These are phyloP conservation scores for Tangara arthus DNA, from an alignment of 2,797 vertebrate species.

Conservation along the genomic window DNA sequence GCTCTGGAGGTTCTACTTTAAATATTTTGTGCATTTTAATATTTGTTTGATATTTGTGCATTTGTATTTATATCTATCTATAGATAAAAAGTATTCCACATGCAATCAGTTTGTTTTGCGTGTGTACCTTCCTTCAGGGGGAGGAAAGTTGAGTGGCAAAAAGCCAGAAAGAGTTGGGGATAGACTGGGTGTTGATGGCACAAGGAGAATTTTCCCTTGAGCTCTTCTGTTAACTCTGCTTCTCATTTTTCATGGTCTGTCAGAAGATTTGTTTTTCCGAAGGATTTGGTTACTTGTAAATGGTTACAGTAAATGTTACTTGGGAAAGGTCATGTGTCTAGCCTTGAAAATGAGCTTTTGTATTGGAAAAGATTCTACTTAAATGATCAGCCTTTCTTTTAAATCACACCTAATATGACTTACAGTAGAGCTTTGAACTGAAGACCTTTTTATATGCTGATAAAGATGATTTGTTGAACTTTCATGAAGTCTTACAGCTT, in stretches of 20 bases:
- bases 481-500: neutral
- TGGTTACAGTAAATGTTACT: neutral
- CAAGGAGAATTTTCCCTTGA: neutral
- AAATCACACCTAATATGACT: neutral
- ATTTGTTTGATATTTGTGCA: neutral
- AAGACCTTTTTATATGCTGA: neutral
- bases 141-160: neutral
- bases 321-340: neutral
- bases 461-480: neutral
- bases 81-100: rapidly evolving
- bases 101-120: neutral
- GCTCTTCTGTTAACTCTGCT: neutral
- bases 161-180: neutral
- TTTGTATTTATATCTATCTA: neutral
- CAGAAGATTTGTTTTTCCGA: neutral
- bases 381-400: neutral
- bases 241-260: neutral
- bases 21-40: neutral
- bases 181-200: neutral
- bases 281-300: neutral
- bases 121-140: neutral
- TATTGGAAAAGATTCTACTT: neutral
- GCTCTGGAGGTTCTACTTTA: neutral
- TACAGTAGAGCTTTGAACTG: neutral
- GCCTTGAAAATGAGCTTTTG: neutral